Percentiles rank a stretch among this genome's conserved stretches.
phyloP scores from a whole-genome alignment of 2,113 vertebrate genomes.

The Paracanthobrama guichenoti region DNA sequence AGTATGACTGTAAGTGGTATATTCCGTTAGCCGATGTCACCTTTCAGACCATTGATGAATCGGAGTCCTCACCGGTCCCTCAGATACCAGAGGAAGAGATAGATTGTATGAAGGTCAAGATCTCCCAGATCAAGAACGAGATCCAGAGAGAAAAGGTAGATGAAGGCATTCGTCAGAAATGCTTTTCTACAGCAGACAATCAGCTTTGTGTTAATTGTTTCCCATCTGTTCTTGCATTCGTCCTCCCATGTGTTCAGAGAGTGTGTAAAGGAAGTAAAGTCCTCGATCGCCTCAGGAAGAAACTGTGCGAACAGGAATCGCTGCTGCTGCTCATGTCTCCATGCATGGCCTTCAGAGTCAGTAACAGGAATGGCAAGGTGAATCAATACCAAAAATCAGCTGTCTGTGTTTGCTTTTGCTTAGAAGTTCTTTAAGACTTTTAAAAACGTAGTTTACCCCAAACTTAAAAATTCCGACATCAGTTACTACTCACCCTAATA shows the following conservation, averaged over 20 bases:
- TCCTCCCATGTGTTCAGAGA: slow-evolving; percentile 73
- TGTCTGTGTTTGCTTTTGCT: neutral
- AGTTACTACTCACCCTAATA: neutral
- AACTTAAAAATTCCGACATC: neutral
- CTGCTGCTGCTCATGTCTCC: slow-evolving; percentile 91
- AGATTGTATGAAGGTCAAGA: slow-evolving; percentile 95
- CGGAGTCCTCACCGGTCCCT: slow-evolving; percentile 85
- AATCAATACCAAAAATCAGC: slow-evolving; percentile 36
- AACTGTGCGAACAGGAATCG: slow-evolving; percentile 94
- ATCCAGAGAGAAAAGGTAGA: slow-evolving; percentile 96
- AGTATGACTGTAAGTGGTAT: slow-evolving; percentile 99
- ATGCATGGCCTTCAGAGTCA: slow-evolving; percentile 89
- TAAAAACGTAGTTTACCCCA: neutral
- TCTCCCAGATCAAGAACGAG: slow-evolving; percentile 95
- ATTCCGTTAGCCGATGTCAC: slow-evolving; percentile 91
- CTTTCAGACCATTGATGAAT: slow-evolving; percentile 92
- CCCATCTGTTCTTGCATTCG: neutral
- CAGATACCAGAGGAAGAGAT: slow-evolving; percentile 93
- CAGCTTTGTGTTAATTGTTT: neutral
- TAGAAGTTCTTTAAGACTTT: neutral
- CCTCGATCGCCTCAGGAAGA: slow-evolving; percentile 92
- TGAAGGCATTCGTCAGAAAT: neutral
- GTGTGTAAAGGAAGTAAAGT: slow-evolving; percentile 93
- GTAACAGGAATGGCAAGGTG: slow-evolving; percentile 94
- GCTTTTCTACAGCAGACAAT: neutral